Base-by-base conservation (phyloP, 2,888 invertebrate genomes). In the Pteria penguin region DNA sequence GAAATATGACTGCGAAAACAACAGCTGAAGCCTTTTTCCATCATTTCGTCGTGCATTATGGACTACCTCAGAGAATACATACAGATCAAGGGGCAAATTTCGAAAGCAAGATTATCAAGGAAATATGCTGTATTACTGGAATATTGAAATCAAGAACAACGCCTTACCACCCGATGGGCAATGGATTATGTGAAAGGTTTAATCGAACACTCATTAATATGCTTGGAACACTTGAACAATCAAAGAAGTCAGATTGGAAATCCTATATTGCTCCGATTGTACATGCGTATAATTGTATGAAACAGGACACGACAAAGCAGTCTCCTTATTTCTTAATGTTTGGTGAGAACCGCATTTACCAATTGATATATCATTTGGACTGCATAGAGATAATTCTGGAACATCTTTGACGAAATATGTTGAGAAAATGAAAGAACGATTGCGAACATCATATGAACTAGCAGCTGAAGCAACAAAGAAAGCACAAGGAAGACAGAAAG, bases 101-200 rank as follows among this genome's bases (percentile, higher is more conserved):
- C n/a, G n/a, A n/a, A n/a, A n/a, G 62, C 8, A 3, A 33, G 1
- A 22, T 76, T 26, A 58, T 76, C 31, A 61, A 57, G 4, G 72
- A 72, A 58, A 29, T 76, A 14, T 68, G 68, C n/a, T 31, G 33
- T 11, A 24, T 68, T 22, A 22, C 33, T 5, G 76, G 73, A 4
- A 73, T 72, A 27, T 27, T 32, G 8, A 78, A 75, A 54, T 66
- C 72, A 2, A 45, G 78, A 29, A 73, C 77, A 1, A 69, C 73
- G 60, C 70, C 67, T 27, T 78, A 73, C 27, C 78, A 78, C 57
- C 80, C 80, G 2, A 69, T 69, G 61, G 80, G 80, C 1, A 80
- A 75, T 69, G 80, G 80, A 3, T 32, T 71, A 32, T 67, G 67
- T 22, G 77, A 80, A 58, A 45, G 75, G 24, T 77, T 72, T 33